phyloP scores from a whole-genome alignment of 2,797 vertebrate species.

The Pteronotus mesoamericanus region DNA sequence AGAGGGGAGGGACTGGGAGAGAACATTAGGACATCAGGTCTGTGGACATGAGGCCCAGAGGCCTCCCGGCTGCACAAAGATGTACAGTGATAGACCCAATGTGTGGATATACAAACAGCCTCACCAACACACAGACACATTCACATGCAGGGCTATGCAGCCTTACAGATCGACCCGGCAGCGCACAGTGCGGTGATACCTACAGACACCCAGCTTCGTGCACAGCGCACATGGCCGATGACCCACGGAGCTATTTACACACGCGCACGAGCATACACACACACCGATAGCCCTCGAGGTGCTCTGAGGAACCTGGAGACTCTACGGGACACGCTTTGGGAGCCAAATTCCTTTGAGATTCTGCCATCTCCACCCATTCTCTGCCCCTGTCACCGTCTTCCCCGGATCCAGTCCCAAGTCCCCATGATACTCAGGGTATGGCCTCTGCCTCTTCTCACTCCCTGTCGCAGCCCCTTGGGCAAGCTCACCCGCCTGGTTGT shows the following conservation, averaged over 20 bases:
- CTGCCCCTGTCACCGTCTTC: too few relatives aligned
- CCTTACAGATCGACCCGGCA: not conserved
- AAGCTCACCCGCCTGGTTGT: not conserved
- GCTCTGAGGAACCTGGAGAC: not conserved
- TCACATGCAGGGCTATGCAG: fast-evolving
- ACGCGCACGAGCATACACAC: fast-evolving
- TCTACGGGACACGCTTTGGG: not conserved
- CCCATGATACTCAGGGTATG: too few relatives aligned
- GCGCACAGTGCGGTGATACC: fast-evolving
- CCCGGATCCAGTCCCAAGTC: not conserved
- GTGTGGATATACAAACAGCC: not conserved
- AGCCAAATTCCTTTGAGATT: not conserved
- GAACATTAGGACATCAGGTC: not conserved
- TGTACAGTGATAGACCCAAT: fast-evolving
- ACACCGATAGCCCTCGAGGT: not conserved
- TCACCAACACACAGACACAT: not conserved
- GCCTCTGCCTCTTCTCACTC: not conserved
- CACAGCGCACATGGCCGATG: not conserved
- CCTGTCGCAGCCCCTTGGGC: fast-evolving
- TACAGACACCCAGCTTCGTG: not conserved
- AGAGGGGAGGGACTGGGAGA: not conserved
- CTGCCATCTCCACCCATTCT: not conserved
- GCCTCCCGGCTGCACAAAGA: not conserved
- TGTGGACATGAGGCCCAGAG: not conserved
- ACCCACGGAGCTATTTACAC: not conserved